These are phyloP conservation scores for Zosterops pallidus DNA, from an alignment of 2,113 vertebrate genomes.

Conservation along the genomic window DNA sequence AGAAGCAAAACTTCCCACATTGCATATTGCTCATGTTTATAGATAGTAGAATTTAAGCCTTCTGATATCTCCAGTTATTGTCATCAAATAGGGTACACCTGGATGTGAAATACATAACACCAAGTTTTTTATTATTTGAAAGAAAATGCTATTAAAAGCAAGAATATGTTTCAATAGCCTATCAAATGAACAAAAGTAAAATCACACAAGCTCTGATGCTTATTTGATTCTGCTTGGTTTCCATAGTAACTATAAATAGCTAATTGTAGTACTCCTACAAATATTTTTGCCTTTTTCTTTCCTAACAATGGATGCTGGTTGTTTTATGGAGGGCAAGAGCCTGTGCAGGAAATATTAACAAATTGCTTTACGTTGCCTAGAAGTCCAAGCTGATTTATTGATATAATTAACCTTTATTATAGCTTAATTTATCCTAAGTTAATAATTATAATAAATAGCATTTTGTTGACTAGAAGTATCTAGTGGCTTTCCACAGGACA, in stretches of 20 bases:
- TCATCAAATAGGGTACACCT: background rate
- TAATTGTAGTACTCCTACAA: constrained; percentile 47
- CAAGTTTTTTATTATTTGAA: background rate
- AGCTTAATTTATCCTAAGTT: background rate
- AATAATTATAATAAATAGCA: background rate
- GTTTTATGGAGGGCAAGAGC: constrained; percentile 27
- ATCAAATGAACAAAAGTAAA: background rate
- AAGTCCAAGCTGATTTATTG: background rate
- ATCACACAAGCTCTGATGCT: constrained; percentile 15
- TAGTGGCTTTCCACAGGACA: background rate
- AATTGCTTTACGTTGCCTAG: background rate
- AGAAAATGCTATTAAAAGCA: background rate
- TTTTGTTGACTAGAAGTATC: background rate
- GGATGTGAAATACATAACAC: background rate
- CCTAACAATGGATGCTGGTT: constrained; percentile 6
- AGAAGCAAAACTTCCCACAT: background rate
- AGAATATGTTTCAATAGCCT: background rate
- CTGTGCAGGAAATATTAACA: background rate
- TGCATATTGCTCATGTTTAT: background rate
- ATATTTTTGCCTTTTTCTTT: constrained; percentile 50
- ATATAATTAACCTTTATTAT: background rate
- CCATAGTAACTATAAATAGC: constrained; percentile 61
- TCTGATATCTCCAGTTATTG: background rate
- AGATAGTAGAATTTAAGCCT: background rate
- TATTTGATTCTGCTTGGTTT: constrained; percentile 54